phyloP scores from a whole-genome alignment of 2,113 vertebrate species.

The Nyctibius bracteatus region DNA sequence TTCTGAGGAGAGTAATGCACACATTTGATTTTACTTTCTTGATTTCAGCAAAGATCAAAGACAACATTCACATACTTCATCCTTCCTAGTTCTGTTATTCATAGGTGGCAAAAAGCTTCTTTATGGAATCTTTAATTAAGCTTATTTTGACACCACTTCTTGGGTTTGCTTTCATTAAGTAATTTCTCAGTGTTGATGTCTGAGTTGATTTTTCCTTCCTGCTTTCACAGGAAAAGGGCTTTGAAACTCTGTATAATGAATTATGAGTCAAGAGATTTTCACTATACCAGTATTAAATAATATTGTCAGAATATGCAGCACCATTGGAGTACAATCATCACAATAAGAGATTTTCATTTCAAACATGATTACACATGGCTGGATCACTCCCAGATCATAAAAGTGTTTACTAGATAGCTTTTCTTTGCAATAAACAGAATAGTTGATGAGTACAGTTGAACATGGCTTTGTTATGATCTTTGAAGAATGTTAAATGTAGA shows the following conservation, averaged over 20 bases:
- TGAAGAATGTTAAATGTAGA: background rate
- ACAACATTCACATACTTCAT: background rate
- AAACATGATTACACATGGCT: background rate
- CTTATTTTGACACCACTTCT: background rate
- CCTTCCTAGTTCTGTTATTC: background rate
- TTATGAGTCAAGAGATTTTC: background rate
- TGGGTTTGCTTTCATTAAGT: background rate
- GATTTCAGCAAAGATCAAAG: slow-evolving; percentile 14
- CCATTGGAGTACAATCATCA: background rate
- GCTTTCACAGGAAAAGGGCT: background rate
- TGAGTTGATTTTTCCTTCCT: background rate
- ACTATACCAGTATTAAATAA: background rate
- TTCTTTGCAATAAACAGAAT: background rate
- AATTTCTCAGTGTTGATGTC: background rate
- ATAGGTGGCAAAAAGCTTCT: background rate
- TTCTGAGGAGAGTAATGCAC: background rate
- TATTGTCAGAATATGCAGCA: background rate
- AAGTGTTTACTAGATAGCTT: background rate
- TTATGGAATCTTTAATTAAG: slow-evolving; percentile 5
- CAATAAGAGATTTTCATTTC: background rate
- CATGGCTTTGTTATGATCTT: background rate
- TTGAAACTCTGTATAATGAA: slow-evolving; percentile 2
- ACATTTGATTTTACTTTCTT: slow-evolving; percentile 7
- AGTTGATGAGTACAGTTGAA: background rate
- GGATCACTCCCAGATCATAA: background rate